Conservation (phyloP, 1,140 invertebrate genomes). For the Bombus sylvicola region DNA sequence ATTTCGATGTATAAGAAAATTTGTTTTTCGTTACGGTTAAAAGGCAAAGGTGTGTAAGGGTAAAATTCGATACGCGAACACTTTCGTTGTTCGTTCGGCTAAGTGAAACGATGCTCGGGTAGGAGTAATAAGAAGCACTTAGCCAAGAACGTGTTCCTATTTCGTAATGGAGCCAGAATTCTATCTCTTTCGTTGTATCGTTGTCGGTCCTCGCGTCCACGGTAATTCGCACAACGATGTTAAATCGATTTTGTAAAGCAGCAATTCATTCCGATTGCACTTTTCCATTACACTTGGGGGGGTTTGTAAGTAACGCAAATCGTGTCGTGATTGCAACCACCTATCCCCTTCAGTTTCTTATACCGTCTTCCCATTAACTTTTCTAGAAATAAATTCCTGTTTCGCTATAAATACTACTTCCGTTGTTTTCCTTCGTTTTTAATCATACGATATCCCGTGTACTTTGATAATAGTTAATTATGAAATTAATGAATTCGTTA, state of each 20-base stretch:
- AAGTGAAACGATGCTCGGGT: constrained; percentile 32
- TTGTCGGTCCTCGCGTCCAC: constrained; percentile 20
- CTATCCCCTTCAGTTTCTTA: background rate
- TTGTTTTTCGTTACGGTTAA: background rate
- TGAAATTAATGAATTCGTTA: background rate
- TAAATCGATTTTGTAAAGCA: constrained; percentile 55
- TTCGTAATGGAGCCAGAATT: constrained; percentile 54
- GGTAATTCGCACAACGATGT: constrained; percentile 49
- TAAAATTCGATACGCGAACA: constrained; percentile 45
- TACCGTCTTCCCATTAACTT: background rate
- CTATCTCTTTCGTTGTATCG: constrained; percentile 18
- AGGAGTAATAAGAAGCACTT: constrained; percentile 57
- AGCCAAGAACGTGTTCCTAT: constrained; percentile 58
- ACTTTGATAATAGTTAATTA: background rate
- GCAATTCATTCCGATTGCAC: constrained; percentile 43
- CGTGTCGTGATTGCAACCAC: background rate
- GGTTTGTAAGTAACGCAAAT: background rate
- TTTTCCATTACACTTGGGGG: constrained; percentile 3
- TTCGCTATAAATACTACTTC: too few relatives aligned
- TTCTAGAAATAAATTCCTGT: background rate
- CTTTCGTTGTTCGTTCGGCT: constrained; percentile 33
- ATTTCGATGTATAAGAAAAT: background rate
- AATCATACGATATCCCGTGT: background rate
- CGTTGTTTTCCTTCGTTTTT: background rate
- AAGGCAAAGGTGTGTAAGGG: constrained; percentile 20